phyloP scores from a whole-genome alignment of 53 echinoderm and acorn worm genomes.

The Hippasteria phrygiana region DNA sequence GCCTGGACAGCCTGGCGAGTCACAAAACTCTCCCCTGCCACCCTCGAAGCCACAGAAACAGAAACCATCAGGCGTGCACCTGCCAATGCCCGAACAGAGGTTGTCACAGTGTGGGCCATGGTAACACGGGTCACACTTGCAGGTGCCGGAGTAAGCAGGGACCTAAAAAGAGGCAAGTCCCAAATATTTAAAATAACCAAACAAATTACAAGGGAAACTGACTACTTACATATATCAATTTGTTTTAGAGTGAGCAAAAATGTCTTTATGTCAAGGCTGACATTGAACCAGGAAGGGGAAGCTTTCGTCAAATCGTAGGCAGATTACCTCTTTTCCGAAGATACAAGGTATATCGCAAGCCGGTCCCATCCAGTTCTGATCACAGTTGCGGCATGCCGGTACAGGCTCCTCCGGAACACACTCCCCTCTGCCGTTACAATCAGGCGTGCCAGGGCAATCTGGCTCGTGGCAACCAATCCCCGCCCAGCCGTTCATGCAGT shows the following conservation, averaged over 20 bases:
- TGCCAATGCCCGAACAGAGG: slow-evolving; percentile 75
- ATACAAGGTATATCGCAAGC: slow-evolving; percentile 81
- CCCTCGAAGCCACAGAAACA: slow-evolving; percentile 83
- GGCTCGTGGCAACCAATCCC: slow-evolving; percentile 84
- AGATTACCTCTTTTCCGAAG: slow-evolving; percentile 74
- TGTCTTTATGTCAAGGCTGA: too few species aligned
- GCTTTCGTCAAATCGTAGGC: not conserved
- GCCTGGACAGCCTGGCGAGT: slow-evolving; percentile 81
- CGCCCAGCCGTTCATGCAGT: slow-evolving; percentile 83
- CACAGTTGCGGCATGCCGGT: slow-evolving; percentile 67
- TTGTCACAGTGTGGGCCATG: slow-evolving; percentile 80
- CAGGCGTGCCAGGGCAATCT: slow-evolving; percentile 90
- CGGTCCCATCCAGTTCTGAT: slow-evolving; percentile 82
- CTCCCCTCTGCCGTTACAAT: slow-evolving; percentile 81
- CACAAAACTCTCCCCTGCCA: slow-evolving; percentile 86
- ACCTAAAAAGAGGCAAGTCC: not conserved
- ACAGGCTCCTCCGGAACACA: slow-evolving; percentile 79
- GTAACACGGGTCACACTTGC: slow-evolving; percentile 88
- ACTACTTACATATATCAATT: too few species aligned
- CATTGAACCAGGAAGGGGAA: not conserved
- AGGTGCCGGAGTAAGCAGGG: slow-evolving; percentile 76
- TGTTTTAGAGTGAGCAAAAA: too few species aligned
- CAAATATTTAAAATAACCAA: not conserved
- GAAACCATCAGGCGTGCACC: slow-evolving; percentile 67
- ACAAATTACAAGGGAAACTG: too few species aligned